Conservation (phyloP, 2,113 vertebrate genomes). For the Hyla sarda region DNA sequence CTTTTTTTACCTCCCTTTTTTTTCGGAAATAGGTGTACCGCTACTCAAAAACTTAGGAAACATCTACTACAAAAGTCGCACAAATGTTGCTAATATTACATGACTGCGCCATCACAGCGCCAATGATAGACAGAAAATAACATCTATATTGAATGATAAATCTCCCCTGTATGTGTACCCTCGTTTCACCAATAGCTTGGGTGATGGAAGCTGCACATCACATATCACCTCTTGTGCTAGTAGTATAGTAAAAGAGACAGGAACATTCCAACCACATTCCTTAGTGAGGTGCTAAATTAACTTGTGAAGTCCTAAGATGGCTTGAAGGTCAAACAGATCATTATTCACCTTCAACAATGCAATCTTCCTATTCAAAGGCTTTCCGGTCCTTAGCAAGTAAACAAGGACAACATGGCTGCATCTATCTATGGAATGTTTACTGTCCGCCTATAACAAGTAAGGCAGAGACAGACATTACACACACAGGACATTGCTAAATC, state of each 20-base stretch:
- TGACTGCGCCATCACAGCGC: no score
- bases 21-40: no score
- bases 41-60: no score
- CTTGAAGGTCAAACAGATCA: conserved; percentile 19
- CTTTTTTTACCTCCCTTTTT: no score
- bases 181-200: no score
- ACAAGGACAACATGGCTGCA: not conserved
- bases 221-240: not conserved
- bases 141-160: no score
- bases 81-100: no score
- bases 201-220: not conserved
- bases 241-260: not conserved
- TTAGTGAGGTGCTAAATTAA: not conserved
- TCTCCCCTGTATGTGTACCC: no score
- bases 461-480: not conserved
- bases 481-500: not conserved
- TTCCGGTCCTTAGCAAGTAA: not conserved
- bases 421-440: not conserved
- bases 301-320: not conserved
- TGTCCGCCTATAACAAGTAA: not conserved
- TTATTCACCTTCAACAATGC: not conserved
- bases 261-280: conserved; percentile 8
- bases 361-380: not conserved
- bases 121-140: no score
- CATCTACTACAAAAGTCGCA: no score